Evolutionary conservation across 2,113 vertebrate species (phyloP), one percentile per base, ranked within the genome.

Genomic region (Rutilus rutilus): DNA sequence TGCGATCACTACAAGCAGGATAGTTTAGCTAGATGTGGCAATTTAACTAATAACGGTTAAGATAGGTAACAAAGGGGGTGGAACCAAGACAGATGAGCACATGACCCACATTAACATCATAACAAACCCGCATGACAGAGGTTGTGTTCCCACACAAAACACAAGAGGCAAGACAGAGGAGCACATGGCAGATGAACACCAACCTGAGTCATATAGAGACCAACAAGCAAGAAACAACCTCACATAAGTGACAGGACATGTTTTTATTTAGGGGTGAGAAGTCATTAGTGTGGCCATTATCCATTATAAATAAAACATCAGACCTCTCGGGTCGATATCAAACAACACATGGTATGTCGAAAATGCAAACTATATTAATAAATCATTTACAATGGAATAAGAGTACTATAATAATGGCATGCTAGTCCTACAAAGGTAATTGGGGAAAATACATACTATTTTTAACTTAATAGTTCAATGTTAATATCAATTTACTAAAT

Each of bases 301-400:
- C 19, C 8, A 21, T 69, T 69, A 69, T 69, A 39, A 67, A 67
- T 33, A 67, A 69, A 36, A 71, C 33, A 71, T 71, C 67, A 71
- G 67, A 23, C 4, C 19, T 10, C 36, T 39, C 4, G 4, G 8
- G 19, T 39, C 3, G 7, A 36, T 39, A 69, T 69, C 65, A 69
- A 39, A 69, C 33, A 21, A 36, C 33, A 69, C 65, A 36, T 69
- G 0, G 17, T 69, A 39, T 23, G 8, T 39, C 2, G 19, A 39
- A 36, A 67, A 67, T 19, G 3, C 30, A 21, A 69, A 36, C 33
- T 7, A 9, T 19, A 33, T 21, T 67, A 12, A 67, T 71, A 23
- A 71, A 71, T 39, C 21, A 23, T 10, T n/a, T n/a, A 60, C 23
- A 62, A 2, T 11, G 9, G 4, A 62, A 62, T 42, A 39, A 5